Conservation (phyloP, 2,113 vertebrate genomes). For the Antigone vipio region DNA sequence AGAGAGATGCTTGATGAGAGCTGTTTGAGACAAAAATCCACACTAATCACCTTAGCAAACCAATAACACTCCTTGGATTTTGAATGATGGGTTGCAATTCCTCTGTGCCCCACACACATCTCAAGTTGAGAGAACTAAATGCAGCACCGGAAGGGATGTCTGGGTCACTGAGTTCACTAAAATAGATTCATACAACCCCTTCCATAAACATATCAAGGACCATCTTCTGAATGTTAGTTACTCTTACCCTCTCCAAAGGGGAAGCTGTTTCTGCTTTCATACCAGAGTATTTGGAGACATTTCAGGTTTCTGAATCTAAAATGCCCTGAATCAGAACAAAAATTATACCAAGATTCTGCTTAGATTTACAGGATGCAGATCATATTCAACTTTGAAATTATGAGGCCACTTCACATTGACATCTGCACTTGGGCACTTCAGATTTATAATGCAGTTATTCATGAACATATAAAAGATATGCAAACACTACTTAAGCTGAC, state of each 20-base stretch:
- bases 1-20: background rate
- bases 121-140: background rate
- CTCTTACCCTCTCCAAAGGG: background rate
- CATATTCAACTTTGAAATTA: background rate
- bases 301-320: background rate
- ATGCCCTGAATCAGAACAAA: background rate
- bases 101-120: background rate
- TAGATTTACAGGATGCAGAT: background rate
- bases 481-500: background rate
- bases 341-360: background rate
- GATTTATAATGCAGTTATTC: background rate
- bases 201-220: background rate
- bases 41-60: background rate
- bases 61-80: background rate
- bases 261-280: background rate
- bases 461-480: background rate
- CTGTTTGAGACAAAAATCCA: background rate
- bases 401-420: fast-evolving
- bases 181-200: background rate
- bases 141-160: background rate
- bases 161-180: background rate
- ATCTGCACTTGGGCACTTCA: background rate
- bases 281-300: background rate
- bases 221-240: background rate
- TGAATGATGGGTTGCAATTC: background rate